A percentile compares a stretch with the other conserved stretches of the same genome.
These are phyloP conservation scores for Enteromius paludinosus DNA, from an alignment of 2,797 vertebrate genomes.

Conservation along the genomic window DNA sequence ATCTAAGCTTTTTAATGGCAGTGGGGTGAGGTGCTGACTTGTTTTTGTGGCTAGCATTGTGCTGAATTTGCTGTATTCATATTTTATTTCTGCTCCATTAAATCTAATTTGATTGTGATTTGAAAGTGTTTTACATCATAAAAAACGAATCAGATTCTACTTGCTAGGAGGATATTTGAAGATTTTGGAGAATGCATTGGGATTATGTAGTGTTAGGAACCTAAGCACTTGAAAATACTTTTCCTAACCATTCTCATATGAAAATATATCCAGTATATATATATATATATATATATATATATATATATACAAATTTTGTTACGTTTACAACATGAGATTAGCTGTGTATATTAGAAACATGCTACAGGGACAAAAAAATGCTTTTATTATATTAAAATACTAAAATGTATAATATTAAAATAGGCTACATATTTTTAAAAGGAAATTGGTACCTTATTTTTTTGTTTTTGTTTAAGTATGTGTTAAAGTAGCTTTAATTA, in stretches of 20 bases:
- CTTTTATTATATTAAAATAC: not conserved
- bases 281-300: too few relatives aligned
- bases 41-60: not conserved
- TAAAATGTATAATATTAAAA: not conserved
- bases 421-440: not conserved
- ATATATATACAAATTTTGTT: not conserved
- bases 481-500: too few relatives aligned
- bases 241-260: not conserved
- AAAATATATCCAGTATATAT: not conserved
- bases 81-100: constrained; percentile 30
- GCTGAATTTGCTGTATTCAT: constrained; percentile 7
- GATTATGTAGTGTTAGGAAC: not conserved
- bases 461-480: too few relatives aligned
- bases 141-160: not conserved
- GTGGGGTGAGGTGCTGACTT: not conserved
- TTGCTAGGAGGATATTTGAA: not conserved
- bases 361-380: not conserved
- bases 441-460: not conserved
- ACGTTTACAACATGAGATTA: not conserved
- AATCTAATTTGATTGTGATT: constrained; percentile 27
- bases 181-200: not conserved
- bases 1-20: constrained; percentile 15
- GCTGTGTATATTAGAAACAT: not conserved
- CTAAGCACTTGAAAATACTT: not conserved
- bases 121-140: constrained; percentile 14